Evolutionary conservation across 2,113 vertebrate genomes (phyloP).

Genomic region (Silurus glanis): DNA sequence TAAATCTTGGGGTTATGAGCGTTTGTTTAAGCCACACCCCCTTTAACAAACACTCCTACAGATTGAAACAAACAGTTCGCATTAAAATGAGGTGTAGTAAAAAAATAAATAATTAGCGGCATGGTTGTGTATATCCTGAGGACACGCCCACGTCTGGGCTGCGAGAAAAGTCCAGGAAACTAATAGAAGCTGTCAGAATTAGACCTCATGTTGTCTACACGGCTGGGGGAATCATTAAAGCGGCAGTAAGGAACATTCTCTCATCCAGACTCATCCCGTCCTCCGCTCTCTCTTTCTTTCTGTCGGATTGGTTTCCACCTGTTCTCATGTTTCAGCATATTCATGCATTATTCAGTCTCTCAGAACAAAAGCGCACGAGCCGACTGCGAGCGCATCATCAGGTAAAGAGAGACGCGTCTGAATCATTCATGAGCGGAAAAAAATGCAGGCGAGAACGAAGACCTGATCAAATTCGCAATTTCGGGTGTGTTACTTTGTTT

Average conservation of each 20-base stretch:
- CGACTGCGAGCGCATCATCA: slow-evolving; percentile 64
- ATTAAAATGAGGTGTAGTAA: background rate
- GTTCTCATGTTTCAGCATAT: slow-evolving; percentile 70
- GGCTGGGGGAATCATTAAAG: background rate
- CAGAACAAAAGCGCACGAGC: slow-evolving; percentile 66
- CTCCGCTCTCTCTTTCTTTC: background rate
- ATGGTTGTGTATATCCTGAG: background rate
- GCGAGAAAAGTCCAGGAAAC: background rate
- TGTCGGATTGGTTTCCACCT: slow-evolving; percentile 64
- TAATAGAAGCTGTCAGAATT: background rate
- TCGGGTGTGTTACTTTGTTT: background rate
- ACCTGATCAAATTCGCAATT: slow-evolving; percentile 9
- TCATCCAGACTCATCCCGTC: background rate
- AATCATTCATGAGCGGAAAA: slow-evolving; percentile 76
- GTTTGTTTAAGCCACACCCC: background rate
- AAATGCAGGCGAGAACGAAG: background rate
- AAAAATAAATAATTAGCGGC: background rate
- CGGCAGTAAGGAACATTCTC: background rate
- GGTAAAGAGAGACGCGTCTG: slow-evolving; percentile 64
- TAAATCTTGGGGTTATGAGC: background rate
- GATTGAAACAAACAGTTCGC: background rate
- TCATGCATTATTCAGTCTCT: slow-evolving; percentile 72
- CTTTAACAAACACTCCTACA: background rate
- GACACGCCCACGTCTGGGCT: background rate
- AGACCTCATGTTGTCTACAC: background rate